Percentiles rank a stretch among this genome's conserved stretches.
These are phyloP conservation scores for Phenganax stokvisi DNA, from an alignment of 92 coral and sea anemone species.

Conservation along the genomic window DNA sequence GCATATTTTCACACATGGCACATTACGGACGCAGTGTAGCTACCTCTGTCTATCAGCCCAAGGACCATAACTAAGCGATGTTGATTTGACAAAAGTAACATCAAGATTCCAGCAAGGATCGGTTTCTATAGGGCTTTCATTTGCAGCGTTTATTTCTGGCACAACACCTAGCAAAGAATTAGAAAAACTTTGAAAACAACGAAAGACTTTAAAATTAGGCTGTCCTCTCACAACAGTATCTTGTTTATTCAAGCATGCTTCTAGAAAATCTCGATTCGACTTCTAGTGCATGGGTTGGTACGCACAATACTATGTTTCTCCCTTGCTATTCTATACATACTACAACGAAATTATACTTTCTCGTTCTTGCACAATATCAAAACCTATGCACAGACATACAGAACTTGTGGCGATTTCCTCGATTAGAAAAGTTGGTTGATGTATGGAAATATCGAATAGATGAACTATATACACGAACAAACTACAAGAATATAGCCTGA, in stretches of 20 bases:
- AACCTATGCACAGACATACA: too few species aligned
- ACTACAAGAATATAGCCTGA: too few species aligned
- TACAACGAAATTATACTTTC: too few species aligned
- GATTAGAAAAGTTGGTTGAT: too few species aligned
- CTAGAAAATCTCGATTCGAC: too few species aligned
- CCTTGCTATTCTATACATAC: too few species aligned
- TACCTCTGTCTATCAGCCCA: slow-evolving; percentile 99
- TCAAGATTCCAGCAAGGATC: slow-evolving; percentile 98
- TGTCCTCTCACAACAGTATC: background rate
- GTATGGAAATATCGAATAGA: too few species aligned
- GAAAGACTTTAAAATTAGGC: background rate
- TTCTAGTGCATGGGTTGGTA: too few species aligned
- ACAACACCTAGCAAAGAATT: slow-evolving; percentile 55
- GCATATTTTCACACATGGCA: background rate
- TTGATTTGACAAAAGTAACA: slow-evolving; percentile 67
- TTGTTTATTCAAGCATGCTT: background rate
- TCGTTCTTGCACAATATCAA: too few species aligned
- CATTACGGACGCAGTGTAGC: background rate
- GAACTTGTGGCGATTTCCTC: too few species aligned
- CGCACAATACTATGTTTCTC: too few species aligned
- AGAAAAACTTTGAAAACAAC: background rate
- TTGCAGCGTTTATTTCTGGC: slow-evolving; percentile 55
- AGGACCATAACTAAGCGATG: slow-evolving; percentile 88
- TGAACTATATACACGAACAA: too few species aligned
- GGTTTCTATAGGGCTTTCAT: slow-evolving; percentile 70